Percentiles rank a stretch among this genome's conserved stretches.
Conservation (phyloP, 2,797 vertebrate genomes). For the Vespertilio murinus region DNA sequence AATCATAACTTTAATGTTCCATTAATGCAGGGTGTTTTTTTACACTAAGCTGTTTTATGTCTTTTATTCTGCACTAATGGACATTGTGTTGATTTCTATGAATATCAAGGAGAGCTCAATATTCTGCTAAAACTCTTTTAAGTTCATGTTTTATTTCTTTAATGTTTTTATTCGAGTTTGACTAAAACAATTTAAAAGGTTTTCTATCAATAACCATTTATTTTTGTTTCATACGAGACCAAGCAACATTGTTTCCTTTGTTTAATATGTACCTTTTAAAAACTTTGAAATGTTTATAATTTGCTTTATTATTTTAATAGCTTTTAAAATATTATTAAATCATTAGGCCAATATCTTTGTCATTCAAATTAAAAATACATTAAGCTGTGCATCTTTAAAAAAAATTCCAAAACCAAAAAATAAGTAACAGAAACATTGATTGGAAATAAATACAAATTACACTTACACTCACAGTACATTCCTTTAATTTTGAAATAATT, state of each 20-base stretch:
- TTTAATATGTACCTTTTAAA: background rate
- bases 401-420: background rate
- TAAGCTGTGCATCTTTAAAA: background rate
- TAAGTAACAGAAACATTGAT: background rate
- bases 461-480: accelerated
- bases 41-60: slow-evolving; percentile 67
- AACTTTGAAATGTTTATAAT: background rate
- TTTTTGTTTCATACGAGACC: slow-evolving; percentile 6
- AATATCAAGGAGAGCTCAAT: slow-evolving; percentile 59
- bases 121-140: slow-evolving; percentile 60
- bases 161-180: slow-evolving; percentile 9
- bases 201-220: background rate
- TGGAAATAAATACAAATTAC: background rate
- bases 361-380: background rate
- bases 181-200: slow-evolving; percentile 47
- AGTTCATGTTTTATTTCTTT: slow-evolving; percentile 32
- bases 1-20: slow-evolving; percentile 66
- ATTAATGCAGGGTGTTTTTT: slow-evolving; percentile 53
- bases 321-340: slow-evolving; percentile 21
- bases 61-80: slow-evolving; percentile 73
- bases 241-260: background rate
- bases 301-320: background rate
- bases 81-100: slow-evolving; percentile 72
- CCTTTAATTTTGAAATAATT: background rate
- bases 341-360: background rate